These are phyloP conservation scores for Drosophila mercatorum DNA, from an alignment of 2,888 invertebrate species.

Conservation along the genomic window DNA sequence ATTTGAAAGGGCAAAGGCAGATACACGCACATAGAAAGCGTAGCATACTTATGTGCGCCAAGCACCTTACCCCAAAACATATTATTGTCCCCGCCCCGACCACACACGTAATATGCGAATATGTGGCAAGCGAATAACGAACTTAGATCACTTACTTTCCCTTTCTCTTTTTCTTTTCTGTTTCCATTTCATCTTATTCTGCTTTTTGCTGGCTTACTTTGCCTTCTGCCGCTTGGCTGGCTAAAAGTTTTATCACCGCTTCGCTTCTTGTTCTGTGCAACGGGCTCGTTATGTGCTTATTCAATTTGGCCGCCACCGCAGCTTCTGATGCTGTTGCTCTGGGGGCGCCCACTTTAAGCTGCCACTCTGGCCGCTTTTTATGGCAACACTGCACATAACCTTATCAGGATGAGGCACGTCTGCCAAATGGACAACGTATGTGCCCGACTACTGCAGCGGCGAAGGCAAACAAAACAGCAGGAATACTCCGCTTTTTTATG, in stretches of 20 bases:
- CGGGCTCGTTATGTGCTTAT: slow-evolving; percentile 77
- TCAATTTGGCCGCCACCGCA: slow-evolving; percentile 62
- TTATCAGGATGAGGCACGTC: slow-evolving; percentile 55
- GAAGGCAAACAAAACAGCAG: not conserved
- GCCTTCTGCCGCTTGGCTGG: slow-evolving; percentile 31
- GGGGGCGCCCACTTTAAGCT: slow-evolving; percentile 29
- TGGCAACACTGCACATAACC: slow-evolving; percentile 53
- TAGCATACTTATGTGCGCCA: slow-evolving; percentile 75
- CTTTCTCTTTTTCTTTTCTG: slow-evolving; percentile 16
- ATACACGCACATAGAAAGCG: slow-evolving; percentile 43
- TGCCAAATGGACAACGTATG: slow-evolving; percentile 56
- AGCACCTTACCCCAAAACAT: slow-evolving; percentile 65
- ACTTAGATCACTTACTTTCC: slow-evolving; percentile 65
- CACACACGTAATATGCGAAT: slow-evolving; percentile 27
- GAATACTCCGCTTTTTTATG: not conserved
- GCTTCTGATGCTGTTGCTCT: slow-evolving; percentile 30
- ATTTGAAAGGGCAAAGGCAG: slow-evolving; percentile 55
- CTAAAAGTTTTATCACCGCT: slow-evolving; percentile 78
- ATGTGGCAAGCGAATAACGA: slow-evolving; percentile 57
- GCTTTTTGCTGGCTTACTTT: slow-evolving; percentile 34
- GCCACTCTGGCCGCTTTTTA: slow-evolving; percentile 41
- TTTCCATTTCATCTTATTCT: not conserved
- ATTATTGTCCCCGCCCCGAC: slow-evolving; percentile 55
- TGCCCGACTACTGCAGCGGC: slow-evolving; percentile 26
- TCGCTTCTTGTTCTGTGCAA: slow-evolving; percentile 56